Base-by-base conservation (phyloP, 2,888 invertebrate genomes). In the Apodemia hepburni region DNA sequence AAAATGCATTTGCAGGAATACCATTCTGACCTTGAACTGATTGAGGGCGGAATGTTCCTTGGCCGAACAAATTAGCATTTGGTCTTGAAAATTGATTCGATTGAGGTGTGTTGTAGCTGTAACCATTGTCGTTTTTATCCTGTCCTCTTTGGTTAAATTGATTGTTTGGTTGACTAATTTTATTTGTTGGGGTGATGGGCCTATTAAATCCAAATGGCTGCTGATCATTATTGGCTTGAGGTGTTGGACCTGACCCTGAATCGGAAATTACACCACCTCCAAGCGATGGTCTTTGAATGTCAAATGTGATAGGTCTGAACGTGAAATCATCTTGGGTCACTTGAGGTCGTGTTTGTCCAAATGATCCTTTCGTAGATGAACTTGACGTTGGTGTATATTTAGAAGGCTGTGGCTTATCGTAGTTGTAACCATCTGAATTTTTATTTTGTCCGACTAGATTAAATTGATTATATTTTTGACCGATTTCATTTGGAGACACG, bases 321-420 rank as follows among this genome's bases (percentile, higher is more conserved):
- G 15, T 15, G 3, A 29, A 57, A 29, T 57, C 7, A 15, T n/a
- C 29, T 57, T 57, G 57, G 6, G 29, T 27, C 33, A 17, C 6
- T 65, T 59, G 60, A 17, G 65, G 65, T 17, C 35, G 59, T 7
- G 51, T 62, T 33, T 65, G 66, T 57, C 2, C 15, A 33, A 42
- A 61, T 2, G 47, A 35, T 29, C 58, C 45, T 60, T 62, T 62
- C 38, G 33, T 51, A 38, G 59, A 49, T 27, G 29, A 15, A 57
- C 15, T 57, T 54, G 15, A 45, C 18, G 59, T 47, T 15, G 62
- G 12, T n/a, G 57, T 45, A 4, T 60, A 45, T 22, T 62, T 58
- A 35, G 60, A 9, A 35, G 51, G 62, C 51, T 65, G 62, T 9
- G 69, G 66, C 64, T 66, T 65, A 27, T 65, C 61, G 33, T 68